Evolutionary conservation across 2,888 invertebrate species (phyloP), one percentile per base, ranked within the genome.

Genomic region (Drosophila vallismaia): DNA sequence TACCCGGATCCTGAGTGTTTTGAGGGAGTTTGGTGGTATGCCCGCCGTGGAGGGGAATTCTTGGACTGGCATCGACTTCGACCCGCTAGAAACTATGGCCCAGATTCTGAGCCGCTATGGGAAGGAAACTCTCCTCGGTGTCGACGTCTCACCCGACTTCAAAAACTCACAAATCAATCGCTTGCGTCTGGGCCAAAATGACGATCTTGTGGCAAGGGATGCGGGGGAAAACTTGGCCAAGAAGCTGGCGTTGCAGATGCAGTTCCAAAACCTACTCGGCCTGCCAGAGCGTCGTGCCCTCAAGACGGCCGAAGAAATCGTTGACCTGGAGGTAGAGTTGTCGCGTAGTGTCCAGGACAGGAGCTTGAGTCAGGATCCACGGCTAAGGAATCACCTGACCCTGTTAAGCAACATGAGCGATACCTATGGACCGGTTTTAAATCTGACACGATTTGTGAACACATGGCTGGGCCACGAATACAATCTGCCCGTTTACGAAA

Each of bases 1-100:
- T 0, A 33, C 75, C 0, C 70, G 82, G 5, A 19, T 90, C 14
- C 44, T 90, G 0, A 48, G 42, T 5, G 31, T 89, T 8, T 29
- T 90, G 49, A 79, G 79, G 12, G 90, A 90, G 42, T 84, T 90
- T 36, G 90, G 90, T 1, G 91, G 91, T 10, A 84, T 91, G 86
- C 90, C 90, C 1, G 89, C 80, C 0, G 38, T 89, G 7, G 88
- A 88, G 45, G 89, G 88, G 5, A 67, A 45, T 0, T 59, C 67
- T 3, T 91, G 90, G 91, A 62, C 81, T 29, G 88, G 78, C 19
- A 68, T 77, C 14, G 58, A 72, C 4, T 91, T 91, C 42, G 88
- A 91, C 62, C 88, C 90, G 67, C 45, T 90, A 7, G 77, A 86
- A 24, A 75, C 82, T 40, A 73, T 89, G 68, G 90, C 85, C 2